A percentile compares a stretch with the other conserved stretches of the same genome.
phyloP scores from a whole-genome alignment of 2,888 invertebrate genomes.

The Capitulum mitella region DNA sequence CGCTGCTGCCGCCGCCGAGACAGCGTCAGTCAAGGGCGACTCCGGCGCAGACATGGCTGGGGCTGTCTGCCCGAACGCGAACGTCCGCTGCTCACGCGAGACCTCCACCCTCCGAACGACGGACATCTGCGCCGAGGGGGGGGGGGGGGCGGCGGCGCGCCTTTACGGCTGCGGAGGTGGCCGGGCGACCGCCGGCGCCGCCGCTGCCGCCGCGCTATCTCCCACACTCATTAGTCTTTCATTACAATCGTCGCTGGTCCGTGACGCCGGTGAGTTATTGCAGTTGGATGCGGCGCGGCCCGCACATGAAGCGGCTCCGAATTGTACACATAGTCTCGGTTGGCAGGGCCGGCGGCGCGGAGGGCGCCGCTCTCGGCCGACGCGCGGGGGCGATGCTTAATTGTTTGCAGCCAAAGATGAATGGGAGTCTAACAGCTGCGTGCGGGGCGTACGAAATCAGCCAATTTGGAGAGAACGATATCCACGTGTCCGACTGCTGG shows the following conservation, averaged over 20 bases:
- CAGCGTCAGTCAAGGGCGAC: too few species aligned
- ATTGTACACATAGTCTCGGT: neutral
- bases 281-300: neutral
- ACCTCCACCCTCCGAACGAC: too few species aligned
- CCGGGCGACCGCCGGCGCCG: too few species aligned
- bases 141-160: too few species aligned
- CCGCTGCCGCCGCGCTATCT: neutral
- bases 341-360: neutral
- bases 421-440: neutral
- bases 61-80: too few species aligned
- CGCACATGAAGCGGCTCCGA: neutral
- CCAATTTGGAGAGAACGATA: neutral
- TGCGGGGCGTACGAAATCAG: neutral
- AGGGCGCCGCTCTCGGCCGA: neutral
- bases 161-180: too few species aligned
- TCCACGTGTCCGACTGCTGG: neutral
- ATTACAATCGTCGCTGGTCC: neutral
- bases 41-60: too few species aligned
- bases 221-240: conserved; percentile 15
- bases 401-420: neutral
- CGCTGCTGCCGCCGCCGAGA: too few species aligned
- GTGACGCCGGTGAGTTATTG: neutral
- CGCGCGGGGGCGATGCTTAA: neutral
- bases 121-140: too few species aligned
- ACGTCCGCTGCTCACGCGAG: too few species aligned